These are phyloP conservation scores for Drosophila lacicola DNA, from an alignment of 2,888 invertebrate genomes.

Conservation along the genomic window DNA sequence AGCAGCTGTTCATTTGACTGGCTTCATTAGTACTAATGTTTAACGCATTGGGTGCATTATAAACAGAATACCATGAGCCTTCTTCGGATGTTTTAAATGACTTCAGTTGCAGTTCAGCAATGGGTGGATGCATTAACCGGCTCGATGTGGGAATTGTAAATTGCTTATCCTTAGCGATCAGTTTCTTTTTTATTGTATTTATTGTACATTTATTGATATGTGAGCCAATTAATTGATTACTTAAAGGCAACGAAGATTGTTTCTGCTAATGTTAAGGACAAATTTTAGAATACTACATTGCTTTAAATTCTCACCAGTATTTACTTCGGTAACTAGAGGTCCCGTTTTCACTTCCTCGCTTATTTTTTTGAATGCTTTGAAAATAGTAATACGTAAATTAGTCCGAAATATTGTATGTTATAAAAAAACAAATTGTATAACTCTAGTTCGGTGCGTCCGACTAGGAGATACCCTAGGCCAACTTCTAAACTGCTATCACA, in stretches of 20 bases:
- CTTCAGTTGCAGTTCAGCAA: conserved; percentile 76
- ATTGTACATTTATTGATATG: conserved; percentile 69
- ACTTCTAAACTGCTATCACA: no score
- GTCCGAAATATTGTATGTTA: neutral
- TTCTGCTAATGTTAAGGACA: conserved; percentile 75
- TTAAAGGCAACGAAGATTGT: conserved; percentile 70
- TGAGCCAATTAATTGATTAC: conserved; percentile 76
- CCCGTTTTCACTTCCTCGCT: neutral
- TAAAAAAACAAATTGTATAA: no score
- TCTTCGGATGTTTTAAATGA: conserved; percentile 63
- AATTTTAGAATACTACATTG: conserved; percentile 42
- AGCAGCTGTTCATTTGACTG: neutral
- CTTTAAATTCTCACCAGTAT: conserved; percentile 70
- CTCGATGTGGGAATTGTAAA: conserved; percentile 40
- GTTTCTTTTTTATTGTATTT: conserved; percentile 57
- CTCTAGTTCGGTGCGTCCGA: no score
- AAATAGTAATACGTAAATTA: neutral
- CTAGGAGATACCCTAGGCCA: no score
- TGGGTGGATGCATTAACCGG: conserved; percentile 57
- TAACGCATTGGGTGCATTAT: conserved; percentile 4
- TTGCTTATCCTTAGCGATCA: conserved; percentile 49
- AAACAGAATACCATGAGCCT: conserved; percentile 63
- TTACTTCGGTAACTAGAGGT: conserved; percentile 57
- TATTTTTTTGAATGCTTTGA: neutral
- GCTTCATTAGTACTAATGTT: conserved; percentile 12